Evolutionary conservation across 2,797 vertebrate species (phyloP), one percentile per base, ranked within the genome.

Genomic region (Pipistrellus kuhlii): DNA sequence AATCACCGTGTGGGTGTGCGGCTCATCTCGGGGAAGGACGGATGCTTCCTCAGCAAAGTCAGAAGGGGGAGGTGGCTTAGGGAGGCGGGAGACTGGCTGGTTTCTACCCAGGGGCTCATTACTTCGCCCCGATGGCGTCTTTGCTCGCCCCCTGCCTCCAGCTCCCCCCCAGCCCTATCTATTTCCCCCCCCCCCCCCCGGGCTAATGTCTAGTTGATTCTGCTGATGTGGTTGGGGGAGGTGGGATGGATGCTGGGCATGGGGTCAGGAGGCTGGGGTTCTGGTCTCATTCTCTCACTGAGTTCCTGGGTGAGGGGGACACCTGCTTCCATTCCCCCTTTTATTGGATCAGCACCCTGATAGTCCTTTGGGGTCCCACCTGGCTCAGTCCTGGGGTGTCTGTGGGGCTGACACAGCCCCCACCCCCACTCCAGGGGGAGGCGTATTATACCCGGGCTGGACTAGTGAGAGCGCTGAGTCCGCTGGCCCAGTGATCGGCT

Each of bases 11-110:
- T 71, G 87, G 94, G 66, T 78, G 57, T 62, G 59, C 66, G 62
- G 90, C 94, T 93, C 96, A 90, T 97, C 87, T 94, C 25, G 21
- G 55, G 72, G 82, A 88, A 93, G 94, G 95, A 93, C 85, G 76
- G 96, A 64, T 90, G 91, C 91, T 97, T 88, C 96, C 85, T 91
- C 95, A 75, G 84, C 95, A 85, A 94, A 94, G 86, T 30, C 89
- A 8, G 27, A 55, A 32, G 41, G 88, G 87, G 81, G 53, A 8
- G 68, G 32, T 44, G 76, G 85, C 83, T 46, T 35, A 62, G 84
- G 90, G 83, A 92, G 80, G 44, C 0, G 6, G 85, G 80, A 77
- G 96, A 95, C 57, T 25, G 96, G 95, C 95, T 2, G 35, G 64
- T 21, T 88, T 73, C 89, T 94, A 89, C 78, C 91, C 66, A 84